These are phyloP conservation scores for Archaeoteleia sp. DNA, from an alignment of 2,888 invertebrate genomes.

Conservation along the genomic window DNA sequence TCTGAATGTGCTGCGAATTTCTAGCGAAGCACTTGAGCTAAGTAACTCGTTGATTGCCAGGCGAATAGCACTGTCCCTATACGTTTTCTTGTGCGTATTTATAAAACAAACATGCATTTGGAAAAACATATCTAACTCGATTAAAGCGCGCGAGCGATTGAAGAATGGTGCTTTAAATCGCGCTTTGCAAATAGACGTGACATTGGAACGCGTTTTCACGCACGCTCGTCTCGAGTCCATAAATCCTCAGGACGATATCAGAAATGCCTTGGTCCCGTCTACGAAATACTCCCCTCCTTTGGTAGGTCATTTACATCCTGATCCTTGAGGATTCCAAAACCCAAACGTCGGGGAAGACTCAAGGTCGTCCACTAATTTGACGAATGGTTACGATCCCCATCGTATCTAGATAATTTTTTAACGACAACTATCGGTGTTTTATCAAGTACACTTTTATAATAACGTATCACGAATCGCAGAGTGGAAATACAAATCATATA, in stretches of 20 bases:
- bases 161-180: conserved; percentile 40
- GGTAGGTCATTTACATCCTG: conserved; percentile 23
- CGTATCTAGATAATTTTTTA: not conserved
- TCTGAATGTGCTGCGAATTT: conserved; percentile 21
- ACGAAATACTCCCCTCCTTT: conserved; percentile 8
- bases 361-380: conserved; percentile 10
- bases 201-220: conserved; percentile 36
- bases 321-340: conserved; percentile 13
- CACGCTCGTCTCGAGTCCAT: conserved; percentile 22
- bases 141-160: conserved; percentile 8
- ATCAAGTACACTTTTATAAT: too few relatives aligned
- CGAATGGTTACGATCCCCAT: not conserved
- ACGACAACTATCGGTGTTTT: too few relatives aligned
- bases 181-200: conserved; percentile 34
- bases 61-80: conserved; percentile 11
- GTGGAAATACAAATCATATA: too few relatives aligned
- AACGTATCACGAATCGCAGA: not conserved
- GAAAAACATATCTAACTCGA: conserved; percentile 28
- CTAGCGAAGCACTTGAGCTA: conserved; percentile 16
- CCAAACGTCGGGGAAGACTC: conserved; percentile 4
- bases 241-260: conserved; percentile 28
- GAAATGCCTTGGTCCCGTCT: too few relatives aligned
- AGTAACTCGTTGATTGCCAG: conserved; percentile 31
- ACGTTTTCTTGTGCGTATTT: conserved; percentile 3
- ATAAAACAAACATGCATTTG: conserved; percentile 19